Base-by-base conservation (phyloP, 2,888 invertebrate genomes). In the Acleris holmiana region DNA sequence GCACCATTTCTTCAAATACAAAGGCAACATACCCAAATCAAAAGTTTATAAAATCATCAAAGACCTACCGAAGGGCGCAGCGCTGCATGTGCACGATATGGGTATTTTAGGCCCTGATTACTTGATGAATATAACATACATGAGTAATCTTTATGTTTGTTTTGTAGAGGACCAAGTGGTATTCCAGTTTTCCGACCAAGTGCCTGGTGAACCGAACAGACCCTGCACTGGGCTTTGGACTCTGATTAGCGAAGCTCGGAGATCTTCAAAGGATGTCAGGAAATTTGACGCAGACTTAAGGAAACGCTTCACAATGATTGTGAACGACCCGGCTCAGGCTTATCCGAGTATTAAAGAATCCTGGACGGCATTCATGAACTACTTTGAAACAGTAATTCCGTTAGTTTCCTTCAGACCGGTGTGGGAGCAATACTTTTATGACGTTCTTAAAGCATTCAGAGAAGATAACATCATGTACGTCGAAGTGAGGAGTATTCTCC, bases 31-130 rank as follows among this genome's bases (percentile, higher is more conserved):
- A 49, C 87, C 93, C 6, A 71, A 88, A 0, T 96, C 96, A 0
- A 89, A 93, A 67, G 94, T 97, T 0, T 96, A 95, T 75, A 83
- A 93, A 70, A 90, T 96, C 7, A 93, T 97, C 13, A 89, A 93
- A 67, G 84, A 83, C 41, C 93, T 97, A 93, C 97, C 97, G 0
- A 97, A 97, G 85, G 97, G 96, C 4, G 95, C 94, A 0, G 94
- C 94, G 0, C 81, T 96, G 15, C 97, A 96, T 78, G 90, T 94
- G 0, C 96, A 96, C 76, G 94, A 96, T 69, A 94, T 94, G 65
- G 95, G 95, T 0, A 84, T 95, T 0, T 90, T 94, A 19, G 94
- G 94, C 6, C 88, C 94, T 0, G 94, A 95, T 68, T 96, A 93
- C 69, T 72, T 96, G 0, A 77, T 95, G 46, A 93, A 95, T 48